These are phyloP conservation scores for Agonum fuliginosum DNA, from an alignment of 2,888 invertebrate genomes.

Conservation along the genomic window DNA sequence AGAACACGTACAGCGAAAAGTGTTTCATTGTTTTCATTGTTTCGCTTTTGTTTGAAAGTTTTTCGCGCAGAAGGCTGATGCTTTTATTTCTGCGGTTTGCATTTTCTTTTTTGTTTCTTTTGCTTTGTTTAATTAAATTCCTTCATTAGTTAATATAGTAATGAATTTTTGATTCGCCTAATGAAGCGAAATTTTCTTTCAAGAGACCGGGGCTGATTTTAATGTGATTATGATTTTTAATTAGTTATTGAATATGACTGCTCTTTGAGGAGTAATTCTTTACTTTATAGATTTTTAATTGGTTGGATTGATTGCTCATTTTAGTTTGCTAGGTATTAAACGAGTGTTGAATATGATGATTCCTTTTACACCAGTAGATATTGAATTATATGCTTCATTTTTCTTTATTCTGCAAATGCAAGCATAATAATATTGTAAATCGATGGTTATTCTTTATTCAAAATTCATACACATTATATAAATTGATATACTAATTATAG, in stretches of 20 bases:
- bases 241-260: background rate
- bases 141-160: constrained; percentile 16
- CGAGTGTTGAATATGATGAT: too few relatives aligned
- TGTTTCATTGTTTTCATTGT: constrained; percentile 42
- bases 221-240: background rate
- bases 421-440: too few relatives aligned
- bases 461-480: too few relatives aligned
- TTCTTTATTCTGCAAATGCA: too few relatives aligned
- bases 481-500: too few relatives aligned
- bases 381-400: too few relatives aligned
- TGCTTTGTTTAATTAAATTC: constrained; percentile 17
- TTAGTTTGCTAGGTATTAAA: background rate
- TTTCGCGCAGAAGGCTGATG: background rate
- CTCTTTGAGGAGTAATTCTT: background rate
- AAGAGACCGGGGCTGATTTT: background rate
- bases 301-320: background rate
- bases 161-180: background rate
- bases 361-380: too few relatives aligned
- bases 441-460: too few relatives aligned
- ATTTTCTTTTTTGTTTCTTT: background rate
- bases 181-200: background rate
- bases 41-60: constrained; percentile 27
- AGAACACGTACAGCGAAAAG: constrained; percentile 48
- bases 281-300: background rate
- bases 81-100: background rate